phyloP scores from a whole-genome alignment of 2,888 invertebrate genomes.

The Drosophila stalkeri region DNA sequence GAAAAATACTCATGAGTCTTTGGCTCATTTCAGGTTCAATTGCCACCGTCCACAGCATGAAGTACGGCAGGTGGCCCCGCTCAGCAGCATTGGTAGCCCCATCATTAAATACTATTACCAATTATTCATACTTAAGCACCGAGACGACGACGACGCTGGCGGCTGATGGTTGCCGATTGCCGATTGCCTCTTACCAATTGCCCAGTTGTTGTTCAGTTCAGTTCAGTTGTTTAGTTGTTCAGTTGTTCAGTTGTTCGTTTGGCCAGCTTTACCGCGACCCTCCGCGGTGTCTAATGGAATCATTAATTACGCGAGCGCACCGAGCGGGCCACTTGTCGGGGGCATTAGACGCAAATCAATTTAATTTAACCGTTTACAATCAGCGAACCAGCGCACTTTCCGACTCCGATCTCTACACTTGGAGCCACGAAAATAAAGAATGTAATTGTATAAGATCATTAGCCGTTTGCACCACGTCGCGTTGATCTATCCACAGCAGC shows the following conservation, averaged over 20 bases:
- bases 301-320: slow-evolving; percentile 73
- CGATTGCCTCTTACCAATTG: slow-evolving; percentile 22
- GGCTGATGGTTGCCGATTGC: slow-evolving; percentile 37
- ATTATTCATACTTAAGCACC: slow-evolving; percentile 82
- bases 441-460: slow-evolving; percentile 78
- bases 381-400: slow-evolving; percentile 50
- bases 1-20: slow-evolving; percentile 30
- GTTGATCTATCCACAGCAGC: slow-evolving; percentile 12
- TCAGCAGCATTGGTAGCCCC: slow-evolving; percentile 54
- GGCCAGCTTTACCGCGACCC: slow-evolving; percentile 30
- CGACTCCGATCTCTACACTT: slow-evolving; percentile 8
- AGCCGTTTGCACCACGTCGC: slow-evolving; percentile 32
- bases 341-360: slow-evolving; percentile 82
- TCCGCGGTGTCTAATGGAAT: slow-evolving; percentile 80
- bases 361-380: slow-evolving; percentile 81
- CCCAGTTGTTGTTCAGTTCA: slow-evolving; percentile 5
- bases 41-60: slow-evolving; percentile 50
- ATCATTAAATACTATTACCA: slow-evolving; percentile 81
- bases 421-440: slow-evolving; percentile 42
- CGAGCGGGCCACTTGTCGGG: slow-evolving; percentile 80
- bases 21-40: slow-evolving; percentile 52
- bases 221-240: slow-evolving; percentile 10
- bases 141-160: slow-evolving; percentile 63
- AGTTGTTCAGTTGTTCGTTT: slow-evolving; percentile 19
- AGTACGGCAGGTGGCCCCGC: slow-evolving; percentile 66